These are phyloP conservation scores for Drosophila anomalata DNA, from an alignment of 2,888 invertebrate species.

Conservation along the genomic window DNA sequence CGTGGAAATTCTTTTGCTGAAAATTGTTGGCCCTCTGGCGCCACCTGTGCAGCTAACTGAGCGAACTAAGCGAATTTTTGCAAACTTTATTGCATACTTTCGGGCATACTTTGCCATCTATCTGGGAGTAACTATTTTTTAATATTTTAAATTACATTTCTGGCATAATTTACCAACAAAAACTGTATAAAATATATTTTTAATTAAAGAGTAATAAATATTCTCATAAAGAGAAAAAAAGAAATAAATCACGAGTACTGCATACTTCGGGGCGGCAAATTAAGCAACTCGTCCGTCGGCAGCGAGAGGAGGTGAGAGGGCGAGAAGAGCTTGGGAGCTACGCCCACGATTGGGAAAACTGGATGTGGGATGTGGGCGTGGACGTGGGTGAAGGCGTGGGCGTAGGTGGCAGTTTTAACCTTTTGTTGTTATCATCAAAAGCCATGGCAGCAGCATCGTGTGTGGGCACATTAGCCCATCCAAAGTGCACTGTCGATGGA, in stretches of 20 bases:
- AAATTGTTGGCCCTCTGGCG: slow-evolving; percentile 3
- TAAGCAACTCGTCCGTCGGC: slow-evolving; percentile 22
- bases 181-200: neutral
- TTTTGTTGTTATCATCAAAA: slow-evolving; percentile 45
- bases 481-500: slow-evolving; percentile 24
- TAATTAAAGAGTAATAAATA: neutral
- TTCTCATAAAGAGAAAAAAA: slow-evolving; percentile 26
- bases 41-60: slow-evolving; percentile 20
- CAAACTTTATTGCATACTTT: slow-evolving; percentile 36
- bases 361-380: slow-evolving; percentile 24
- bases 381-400: slow-evolving; percentile 26
- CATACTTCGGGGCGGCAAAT: slow-evolving; percentile 45
- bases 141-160: neutral
- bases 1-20: neutral
- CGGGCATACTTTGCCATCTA: neutral
- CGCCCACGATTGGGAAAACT: slow-evolving; percentile 36
- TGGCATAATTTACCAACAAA: neutral
- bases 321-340: neutral
- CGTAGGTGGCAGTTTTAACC: slow-evolving; percentile 23
- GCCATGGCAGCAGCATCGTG: slow-evolving; percentile 35
- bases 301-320: slow-evolving; percentile 4
- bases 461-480: slow-evolving; percentile 28
- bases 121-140: slow-evolving; percentile 1
- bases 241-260: slow-evolving; percentile 5
- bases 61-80: slow-evolving; percentile 13